Percentiles rank a stretch among this genome's conserved stretches.
Conservation (phyloP, 2,113 vertebrate genomes). For the Boulengeromyrus knoepffleri region DNA sequence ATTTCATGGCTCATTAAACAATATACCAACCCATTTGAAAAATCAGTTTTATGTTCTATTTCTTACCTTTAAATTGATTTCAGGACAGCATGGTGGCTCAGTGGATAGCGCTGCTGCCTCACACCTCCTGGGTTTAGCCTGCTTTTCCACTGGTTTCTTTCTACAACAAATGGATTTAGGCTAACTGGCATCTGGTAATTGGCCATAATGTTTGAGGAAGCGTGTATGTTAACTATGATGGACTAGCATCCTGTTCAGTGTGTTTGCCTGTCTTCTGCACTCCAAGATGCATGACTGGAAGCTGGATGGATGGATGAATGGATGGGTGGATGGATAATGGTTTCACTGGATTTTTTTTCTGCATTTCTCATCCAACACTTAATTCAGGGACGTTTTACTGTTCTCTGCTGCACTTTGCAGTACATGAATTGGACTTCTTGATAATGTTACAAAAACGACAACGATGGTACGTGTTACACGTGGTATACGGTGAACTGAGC, state of each 20-base stretch:
- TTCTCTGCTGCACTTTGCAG: not conserved
- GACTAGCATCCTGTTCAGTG: not conserved
- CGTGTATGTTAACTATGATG: not conserved
- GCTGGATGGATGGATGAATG: not conserved
- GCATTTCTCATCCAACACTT: not conserved
- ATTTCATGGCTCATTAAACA: conserved; percentile 6
- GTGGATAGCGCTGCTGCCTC: not conserved
- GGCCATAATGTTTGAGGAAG: not conserved
- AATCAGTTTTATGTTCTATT: not conserved
- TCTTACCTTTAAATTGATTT: not conserved
- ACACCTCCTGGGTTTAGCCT: not conserved
- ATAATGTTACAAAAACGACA: not conserved
- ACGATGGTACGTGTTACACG: not conserved
- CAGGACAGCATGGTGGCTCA: not conserved
- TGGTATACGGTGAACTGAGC: not conserved
- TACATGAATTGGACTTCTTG: not conserved
- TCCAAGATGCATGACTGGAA: not conserved
- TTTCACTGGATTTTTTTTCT: not conserved
- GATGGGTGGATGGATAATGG: not conserved
- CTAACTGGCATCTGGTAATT: not conserved
- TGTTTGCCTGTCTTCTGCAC: not conserved
- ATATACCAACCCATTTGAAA: not conserved
- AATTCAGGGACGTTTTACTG: not conserved
- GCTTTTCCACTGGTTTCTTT: not conserved
- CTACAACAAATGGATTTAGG: not conserved